Percentiles rank a stretch among this genome's conserved stretches.
Evolutionary conservation across 2,113 vertebrate genomes (phyloP).

Genomic region (Charadrius vociferus): DNA sequence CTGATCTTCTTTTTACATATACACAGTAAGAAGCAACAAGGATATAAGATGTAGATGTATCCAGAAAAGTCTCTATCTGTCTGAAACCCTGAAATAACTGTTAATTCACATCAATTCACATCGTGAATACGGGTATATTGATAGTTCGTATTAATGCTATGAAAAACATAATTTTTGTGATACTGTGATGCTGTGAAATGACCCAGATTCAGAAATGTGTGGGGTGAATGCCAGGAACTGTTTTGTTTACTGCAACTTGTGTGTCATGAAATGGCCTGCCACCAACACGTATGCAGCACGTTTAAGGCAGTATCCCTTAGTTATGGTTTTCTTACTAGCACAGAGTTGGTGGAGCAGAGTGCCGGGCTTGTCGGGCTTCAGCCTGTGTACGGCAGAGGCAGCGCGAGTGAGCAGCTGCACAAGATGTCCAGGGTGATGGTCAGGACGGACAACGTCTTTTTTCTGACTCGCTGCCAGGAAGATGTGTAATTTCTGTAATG

Average conservation of each 20-base stretch:
- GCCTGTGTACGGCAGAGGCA: not conserved
- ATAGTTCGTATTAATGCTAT: not conserved
- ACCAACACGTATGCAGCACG: not conserved
- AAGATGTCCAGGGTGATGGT: not conserved
- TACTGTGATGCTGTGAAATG: not conserved
- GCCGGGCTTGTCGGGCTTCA: rapidly evolving
- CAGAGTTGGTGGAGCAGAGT: not conserved
- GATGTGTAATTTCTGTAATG: not conserved
- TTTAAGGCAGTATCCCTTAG: not conserved
- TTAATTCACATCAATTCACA: not conserved
- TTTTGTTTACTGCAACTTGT: not conserved
- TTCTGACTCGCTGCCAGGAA: not conserved
- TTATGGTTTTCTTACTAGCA: not conserved
- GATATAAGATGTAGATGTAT: not conserved
- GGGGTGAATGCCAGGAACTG: not conserved
- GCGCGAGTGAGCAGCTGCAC: rapidly evolving
- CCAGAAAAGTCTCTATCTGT: not conserved
- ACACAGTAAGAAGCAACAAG: not conserved
- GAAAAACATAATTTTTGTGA: not conserved
- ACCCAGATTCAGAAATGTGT: not conserved
- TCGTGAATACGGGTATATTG: rapidly evolving
- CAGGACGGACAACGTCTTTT: not conserved
- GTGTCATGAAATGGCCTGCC: not conserved
- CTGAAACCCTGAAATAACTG: not conserved
- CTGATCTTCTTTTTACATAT: not conserved